Base-by-base conservation (phyloP, 2,888 invertebrate species). In the Machimus rusticus region DNA sequence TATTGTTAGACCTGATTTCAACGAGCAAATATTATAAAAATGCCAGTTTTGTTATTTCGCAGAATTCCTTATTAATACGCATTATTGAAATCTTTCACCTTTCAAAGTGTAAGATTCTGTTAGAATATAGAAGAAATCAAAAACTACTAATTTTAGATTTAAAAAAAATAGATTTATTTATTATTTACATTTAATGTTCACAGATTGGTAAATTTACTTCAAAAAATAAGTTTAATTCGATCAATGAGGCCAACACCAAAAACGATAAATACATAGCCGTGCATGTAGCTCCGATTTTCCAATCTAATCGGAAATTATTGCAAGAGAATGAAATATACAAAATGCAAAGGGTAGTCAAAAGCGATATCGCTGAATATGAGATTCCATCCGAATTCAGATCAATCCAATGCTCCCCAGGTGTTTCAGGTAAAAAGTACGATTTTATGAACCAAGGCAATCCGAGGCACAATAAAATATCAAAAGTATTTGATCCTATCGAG, bases 401-500 rank as follows among this genome's bases (percentile, higher is more conserved):
- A 19, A 94, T 95, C 92, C 93, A 95, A 90, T 95, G 23, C 57
- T 94, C 92, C 16, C 94, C 94, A 0, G 94, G 94, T 1, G 92
- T 90, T 66, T 94, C 93, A 0, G 96, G 95, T 89, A 95, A 94
- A 88, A 95, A 94, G 6, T 94, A 91, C 0, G 95, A 93, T 90
- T 96, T 96, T 28, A 97, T 93, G 43, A 96, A 93, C 97, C 97
- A 97, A 0, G 97, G 97, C 19, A 96, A 91, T 1, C 96, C 97
- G 88, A 97, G 93, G 89, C 97, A 97, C 1, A 96, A 93, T 5
- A 97, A 92, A 46, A 97, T 96, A 91, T 97, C 96, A 90, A 97
- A 97, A 0, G 96, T 96, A 91, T 97, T 97, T 1, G 97, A 97
- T 23, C 96, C 96, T 78, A 97, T 96, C 1, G 96, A 95, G 92